Percentiles rank a stretch among this genome's conserved stretches.
phyloP scores from a whole-genome alignment of 2,113 vertebrate species.

The Labeo rohita region DNA sequence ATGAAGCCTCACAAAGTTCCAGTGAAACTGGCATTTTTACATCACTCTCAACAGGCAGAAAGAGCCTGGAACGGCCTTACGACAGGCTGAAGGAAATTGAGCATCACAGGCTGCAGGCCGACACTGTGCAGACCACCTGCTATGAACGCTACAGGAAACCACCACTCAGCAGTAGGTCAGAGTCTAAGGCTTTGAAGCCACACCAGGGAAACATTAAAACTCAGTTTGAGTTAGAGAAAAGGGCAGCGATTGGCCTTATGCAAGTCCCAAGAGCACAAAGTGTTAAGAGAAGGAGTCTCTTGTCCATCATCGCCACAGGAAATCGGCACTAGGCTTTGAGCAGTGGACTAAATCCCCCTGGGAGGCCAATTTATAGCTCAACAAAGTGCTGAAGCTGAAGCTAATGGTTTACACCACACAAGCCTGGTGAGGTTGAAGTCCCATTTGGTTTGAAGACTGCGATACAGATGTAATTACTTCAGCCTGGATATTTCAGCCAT shows the following conservation, averaged over 20 bases:
- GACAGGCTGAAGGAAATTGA: slow-evolving; percentile 51
- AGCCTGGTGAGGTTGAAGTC: neutral
- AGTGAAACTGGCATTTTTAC: neutral
- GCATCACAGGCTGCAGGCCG: slow-evolving; percentile 52
- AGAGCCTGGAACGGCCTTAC: slow-evolving; percentile 30
- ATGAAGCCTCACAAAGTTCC: neutral
- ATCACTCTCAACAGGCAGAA: neutral
- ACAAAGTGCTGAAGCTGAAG: slow-evolving; percentile 10
- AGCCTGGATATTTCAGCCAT: neutral
- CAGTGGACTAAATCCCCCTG: slow-evolving; percentile 43
- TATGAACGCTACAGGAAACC: slow-evolving; percentile 60
- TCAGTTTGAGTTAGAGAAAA: slow-evolving; percentile 9
- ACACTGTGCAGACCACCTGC: slow-evolving; percentile 53
- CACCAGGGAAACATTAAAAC: slow-evolving; percentile 33
- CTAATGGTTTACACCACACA: neutral
- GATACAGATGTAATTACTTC: neutral
- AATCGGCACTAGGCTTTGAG: slow-evolving; percentile 6
- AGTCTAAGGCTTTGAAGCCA: slow-evolving; percentile 33
- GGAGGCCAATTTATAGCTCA: slow-evolving; percentile 26
- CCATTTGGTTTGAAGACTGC: slow-evolving; percentile 6
- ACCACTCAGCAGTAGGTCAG: slow-evolving; percentile 30
- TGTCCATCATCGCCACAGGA: neutral
- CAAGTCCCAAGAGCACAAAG: slow-evolving; percentile 1
- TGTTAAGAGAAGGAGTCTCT: slow-evolving; percentile 30
- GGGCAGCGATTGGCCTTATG: neutral